Evolutionary conservation across 2,888 invertebrate species (phyloP), one percentile per base, ranked within the genome.

Genomic region (Baccha elongata): DNA sequence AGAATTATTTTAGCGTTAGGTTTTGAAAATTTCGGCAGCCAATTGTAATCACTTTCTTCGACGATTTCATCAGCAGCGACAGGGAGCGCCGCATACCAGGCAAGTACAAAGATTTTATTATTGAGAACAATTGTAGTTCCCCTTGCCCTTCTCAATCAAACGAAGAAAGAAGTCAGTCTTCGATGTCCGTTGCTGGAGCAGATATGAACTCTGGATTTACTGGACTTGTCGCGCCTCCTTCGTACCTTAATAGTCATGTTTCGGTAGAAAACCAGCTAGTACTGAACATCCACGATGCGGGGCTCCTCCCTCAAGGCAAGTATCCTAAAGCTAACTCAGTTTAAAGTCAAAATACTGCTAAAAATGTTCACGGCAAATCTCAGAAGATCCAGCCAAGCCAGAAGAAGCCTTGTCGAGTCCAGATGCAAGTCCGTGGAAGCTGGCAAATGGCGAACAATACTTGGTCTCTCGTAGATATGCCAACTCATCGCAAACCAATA

Each of bases 21-120:
- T 3, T 96, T 96, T 84, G 97, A 91, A 55, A 93, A 92, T 64
- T 92, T 91, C 5, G 96, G 96, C 85, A 97, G 91, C 97, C 97
- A 97, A 81, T 94, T 92, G 37, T 95, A 92, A 79, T 93, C 93
- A 87, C 93, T 91, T 0, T 85, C 85, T 53, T 88, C 88, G 11
- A 88, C 80, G 68, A 90, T 92, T 88, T 94, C 93, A 88, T 95
- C 95, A 46, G 96, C 91, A 0, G 96, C n/a, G n/a, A n/a, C n/a
- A n/a, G n/a, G n/a, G 17, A 37, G 17, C 50, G 23, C 37, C 23
- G 17, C 1, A 13, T 32, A 35, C 35, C 35, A 50, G 65, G 37
- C 50, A 65, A 50, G 50, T 65, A 50, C 7, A 50, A 37, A 11
- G 37, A 65, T 32, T 46, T 46, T 5, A 19, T 35, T 7, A 19